Evolutionary conservation across 2,797 vertebrate species (phyloP).

Genomic region (Melanotaenia pygmaea): DNA sequence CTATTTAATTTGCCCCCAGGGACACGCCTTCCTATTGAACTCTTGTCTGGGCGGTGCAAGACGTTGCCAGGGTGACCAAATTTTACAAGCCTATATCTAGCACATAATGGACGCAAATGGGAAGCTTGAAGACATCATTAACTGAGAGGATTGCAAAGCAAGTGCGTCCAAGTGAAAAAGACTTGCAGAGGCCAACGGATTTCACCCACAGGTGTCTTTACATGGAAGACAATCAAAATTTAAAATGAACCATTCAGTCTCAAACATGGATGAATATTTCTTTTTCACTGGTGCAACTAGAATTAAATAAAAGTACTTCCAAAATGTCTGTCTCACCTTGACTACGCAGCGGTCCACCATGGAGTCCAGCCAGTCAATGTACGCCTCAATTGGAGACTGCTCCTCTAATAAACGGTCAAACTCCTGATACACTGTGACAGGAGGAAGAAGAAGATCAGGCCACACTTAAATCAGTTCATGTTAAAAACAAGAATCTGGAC

Average conservation of each 20-base stretch:
- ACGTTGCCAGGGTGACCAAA: constrained; percentile 80
- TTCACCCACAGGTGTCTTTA: constrained; percentile 58
- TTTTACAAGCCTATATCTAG: constrained; percentile 87
- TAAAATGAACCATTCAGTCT: constrained; percentile 10
- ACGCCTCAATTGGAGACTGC: constrained; percentile 97
- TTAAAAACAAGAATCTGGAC: constrained; percentile 8
- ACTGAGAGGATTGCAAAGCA: constrained; percentile 73
- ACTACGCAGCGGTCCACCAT: constrained; percentile 99
- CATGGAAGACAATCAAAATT: constrained; percentile 18
- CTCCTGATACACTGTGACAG: constrained; percentile 93
- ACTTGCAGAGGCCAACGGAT: constrained; percentile 53
- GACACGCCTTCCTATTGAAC: constrained; percentile 86
- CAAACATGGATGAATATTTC: background rate
- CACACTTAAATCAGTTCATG: constrained; percentile 1
- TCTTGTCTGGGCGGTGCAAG: constrained; percentile 79
- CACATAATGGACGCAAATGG: constrained; percentile 83
- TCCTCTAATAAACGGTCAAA: constrained; percentile 97
- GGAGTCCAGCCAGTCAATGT: constrained; percentile 97
- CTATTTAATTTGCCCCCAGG: constrained; percentile 87
- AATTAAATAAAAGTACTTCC: background rate
- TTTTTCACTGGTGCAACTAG: background rate
- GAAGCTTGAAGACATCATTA: constrained; percentile 88
- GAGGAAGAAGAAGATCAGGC: constrained; percentile 27
- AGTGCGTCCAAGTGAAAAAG: constrained; percentile 63
- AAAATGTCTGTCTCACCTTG: constrained; percentile 86